A percentile compares a stretch with the other conserved stretches of the same genome.
These are phyloP conservation scores for Dyspetes luteomarginatus DNA, from an alignment of 2,888 invertebrate species.

Conservation along the genomic window DNA sequence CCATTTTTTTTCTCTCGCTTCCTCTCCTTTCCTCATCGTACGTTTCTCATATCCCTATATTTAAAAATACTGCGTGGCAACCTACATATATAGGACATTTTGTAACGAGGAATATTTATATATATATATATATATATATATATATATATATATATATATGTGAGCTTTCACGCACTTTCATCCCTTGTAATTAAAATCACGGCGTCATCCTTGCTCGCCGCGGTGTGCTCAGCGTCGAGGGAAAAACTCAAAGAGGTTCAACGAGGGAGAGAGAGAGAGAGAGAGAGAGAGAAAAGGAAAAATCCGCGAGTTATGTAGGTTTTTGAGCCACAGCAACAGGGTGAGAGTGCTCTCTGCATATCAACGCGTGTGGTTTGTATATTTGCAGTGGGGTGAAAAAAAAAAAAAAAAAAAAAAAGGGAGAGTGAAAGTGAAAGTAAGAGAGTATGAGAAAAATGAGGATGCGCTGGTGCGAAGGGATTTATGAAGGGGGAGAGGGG, in stretches of 20 bases:
- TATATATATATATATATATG: slow-evolving; percentile 27
- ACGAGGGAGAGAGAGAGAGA: not conserved
- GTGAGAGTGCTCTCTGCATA: not conserved
- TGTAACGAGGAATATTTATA: slow-evolving; percentile 37
- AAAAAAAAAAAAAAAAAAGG: slow-evolving; percentile 8
- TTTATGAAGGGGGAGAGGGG: not conserved
- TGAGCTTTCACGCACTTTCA: slow-evolving; percentile 78
- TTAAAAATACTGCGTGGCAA: not conserved
- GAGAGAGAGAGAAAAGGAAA: slow-evolving; percentile 13
- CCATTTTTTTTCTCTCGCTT: slow-evolving; percentile 1
- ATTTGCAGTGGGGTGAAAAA: slow-evolving; percentile 16
- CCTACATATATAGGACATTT: not conserved
- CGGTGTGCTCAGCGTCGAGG: slow-evolving; percentile 63
- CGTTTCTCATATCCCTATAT: not conserved
- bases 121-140: slow-evolving; percentile 28
- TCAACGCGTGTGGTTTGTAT: slow-evolving; percentile 12
- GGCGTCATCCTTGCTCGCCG: slow-evolving; percentile 74
- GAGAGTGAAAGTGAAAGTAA: slow-evolving; percentile 25
- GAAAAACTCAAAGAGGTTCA: slow-evolving; percentile 41
- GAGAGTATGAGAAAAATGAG: slow-evolving; percentile 5
- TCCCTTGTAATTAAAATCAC: slow-evolving; percentile 82
- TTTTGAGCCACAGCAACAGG: slow-evolving; percentile 1
- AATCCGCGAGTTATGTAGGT: slow-evolving; percentile 20
- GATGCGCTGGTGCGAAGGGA: not conserved
- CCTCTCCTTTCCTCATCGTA: slow-evolving; percentile 7